phyloP scores from a whole-genome alignment of 1,140 invertebrate species.

The Varroa destructor region DNA sequence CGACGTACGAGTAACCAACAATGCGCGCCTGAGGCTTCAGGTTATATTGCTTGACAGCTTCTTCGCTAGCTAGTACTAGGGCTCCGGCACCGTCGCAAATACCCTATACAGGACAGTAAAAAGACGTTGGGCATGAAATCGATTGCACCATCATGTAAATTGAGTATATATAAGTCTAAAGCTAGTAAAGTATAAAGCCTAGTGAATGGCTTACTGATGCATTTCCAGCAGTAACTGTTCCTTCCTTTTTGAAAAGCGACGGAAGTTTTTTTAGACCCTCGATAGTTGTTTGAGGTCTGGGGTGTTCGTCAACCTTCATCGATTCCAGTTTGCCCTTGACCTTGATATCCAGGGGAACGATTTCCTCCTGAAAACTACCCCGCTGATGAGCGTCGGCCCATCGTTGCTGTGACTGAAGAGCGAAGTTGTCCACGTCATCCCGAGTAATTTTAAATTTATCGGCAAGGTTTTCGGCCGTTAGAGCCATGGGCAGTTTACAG shows the following conservation, averaged over 20 bases:
- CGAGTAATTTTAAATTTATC: conserved; percentile 71
- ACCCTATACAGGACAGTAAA: conserved; percentile 49
- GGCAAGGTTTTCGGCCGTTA: conserved; percentile 93
- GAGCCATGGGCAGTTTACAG: conserved; percentile 83
- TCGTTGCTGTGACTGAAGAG: conserved; percentile 56
- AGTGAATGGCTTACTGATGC: conserved; percentile 58
- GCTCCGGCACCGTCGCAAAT: conserved; percentile 89
- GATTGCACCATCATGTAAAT: too few relatives aligned
- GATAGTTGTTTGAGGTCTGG: conserved; percentile 67
- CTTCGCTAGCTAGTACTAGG: conserved; percentile 64
- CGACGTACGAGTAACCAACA: conserved; percentile 41
- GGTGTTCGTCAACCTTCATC: conserved; percentile 84
- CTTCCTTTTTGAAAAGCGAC: conserved; percentile 88
- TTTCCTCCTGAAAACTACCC: conserved; percentile 78
- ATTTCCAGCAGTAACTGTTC: conserved; percentile 83
- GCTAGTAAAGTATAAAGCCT: too few relatives aligned
- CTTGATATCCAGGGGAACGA: conserved; percentile 69
- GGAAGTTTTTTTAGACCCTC: conserved; percentile 66
- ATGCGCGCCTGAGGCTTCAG: conserved; percentile 51
- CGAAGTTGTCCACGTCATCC: conserved; percentile 75
- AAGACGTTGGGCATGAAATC: background rate
- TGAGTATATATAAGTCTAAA: too few relatives aligned
- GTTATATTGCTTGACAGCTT: conserved; percentile 62
- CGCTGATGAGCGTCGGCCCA: conserved; percentile 67
- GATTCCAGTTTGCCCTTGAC: conserved; percentile 62